Conservation (phyloP, 2,888 invertebrate species). For the Sarcophaga caerulescens region DNA sequence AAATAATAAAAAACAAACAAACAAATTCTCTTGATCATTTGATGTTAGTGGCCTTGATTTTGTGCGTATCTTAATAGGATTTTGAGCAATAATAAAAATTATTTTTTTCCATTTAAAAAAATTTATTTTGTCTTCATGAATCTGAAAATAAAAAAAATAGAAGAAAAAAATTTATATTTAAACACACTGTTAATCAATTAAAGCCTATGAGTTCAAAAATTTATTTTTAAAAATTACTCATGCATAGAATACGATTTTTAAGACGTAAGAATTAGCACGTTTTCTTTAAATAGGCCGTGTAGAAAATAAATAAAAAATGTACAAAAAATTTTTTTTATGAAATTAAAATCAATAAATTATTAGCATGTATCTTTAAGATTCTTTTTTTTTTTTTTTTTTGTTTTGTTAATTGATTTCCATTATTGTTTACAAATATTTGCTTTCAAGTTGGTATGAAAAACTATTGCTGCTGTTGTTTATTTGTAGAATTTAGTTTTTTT, state of each 20-base stretch:
- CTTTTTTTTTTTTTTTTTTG: slow-evolving; percentile 15
- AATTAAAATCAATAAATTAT: too few relatives aligned
- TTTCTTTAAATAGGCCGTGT: too few relatives aligned
- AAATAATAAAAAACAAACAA: neutral
- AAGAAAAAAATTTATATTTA: neutral
- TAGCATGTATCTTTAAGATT: neutral
- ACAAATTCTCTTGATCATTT: neutral
- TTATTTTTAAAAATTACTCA: neutral
- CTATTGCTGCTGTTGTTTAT: too few relatives aligned
- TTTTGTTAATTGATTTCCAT: neutral
- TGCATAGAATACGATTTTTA: too few relatives aligned
- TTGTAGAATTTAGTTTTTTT: too few relatives aligned
- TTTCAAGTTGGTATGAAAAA: too few relatives aligned
- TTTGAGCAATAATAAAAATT: neutral
- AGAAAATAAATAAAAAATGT: too few relatives aligned
- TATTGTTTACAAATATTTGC: neutral
- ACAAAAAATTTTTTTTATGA: too few relatives aligned
- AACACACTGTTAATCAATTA: neutral
- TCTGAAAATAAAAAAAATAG: neutral
- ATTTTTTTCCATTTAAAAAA: neutral
- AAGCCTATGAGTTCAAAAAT: neutral
- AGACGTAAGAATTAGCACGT: too few relatives aligned
- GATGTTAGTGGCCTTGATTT: neutral
- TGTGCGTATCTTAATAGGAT: neutral
- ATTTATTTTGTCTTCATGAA: neutral